Evolutionary conservation across 1,140 invertebrate species (phyloP).

Genomic region (Listronotus bonariensis): DNA sequence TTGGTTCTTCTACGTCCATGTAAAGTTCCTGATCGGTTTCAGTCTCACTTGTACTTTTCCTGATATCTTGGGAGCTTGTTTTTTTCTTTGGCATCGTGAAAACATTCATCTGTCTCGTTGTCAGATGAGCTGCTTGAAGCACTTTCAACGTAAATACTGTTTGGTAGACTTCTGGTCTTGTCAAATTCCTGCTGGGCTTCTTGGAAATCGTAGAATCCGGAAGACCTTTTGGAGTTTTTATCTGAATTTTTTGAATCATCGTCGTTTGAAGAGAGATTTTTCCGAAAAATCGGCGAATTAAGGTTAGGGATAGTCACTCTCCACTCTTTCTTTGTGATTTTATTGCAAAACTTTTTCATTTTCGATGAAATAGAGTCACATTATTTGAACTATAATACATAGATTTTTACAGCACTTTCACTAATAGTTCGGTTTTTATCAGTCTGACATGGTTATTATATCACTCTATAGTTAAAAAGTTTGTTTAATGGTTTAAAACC

Average conservation of each 20-base stretch:
- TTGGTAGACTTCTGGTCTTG: conserved; percentile 41
- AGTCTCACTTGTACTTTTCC: conserved; percentile 24
- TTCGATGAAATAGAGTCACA: neutral
- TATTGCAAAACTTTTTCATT: conserved; percentile 53
- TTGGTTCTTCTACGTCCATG: conserved; percentile 40
- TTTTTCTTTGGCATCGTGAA: conserved; percentile 44
- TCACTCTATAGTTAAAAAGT: no score
- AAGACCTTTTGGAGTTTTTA: conserved; percentile 41
- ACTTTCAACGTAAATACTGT: conserved; percentile 42
- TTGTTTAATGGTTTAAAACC: neutral
- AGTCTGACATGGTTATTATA: no score
- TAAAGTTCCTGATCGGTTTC: conserved; percentile 43
- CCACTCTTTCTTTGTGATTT: conserved; percentile 52
- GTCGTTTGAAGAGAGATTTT: conserved; percentile 38
- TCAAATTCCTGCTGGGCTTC: conserved; percentile 49
- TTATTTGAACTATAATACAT: neutral
- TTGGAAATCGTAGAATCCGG: conserved; percentile 52
- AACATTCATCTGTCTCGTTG: conserved; percentile 37
- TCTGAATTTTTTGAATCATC: conserved; percentile 23
- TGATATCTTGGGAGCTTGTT: conserved; percentile 22
- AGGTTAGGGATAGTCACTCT: conserved; percentile 50
- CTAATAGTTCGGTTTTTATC: no score
- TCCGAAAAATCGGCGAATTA: conserved; percentile 43
- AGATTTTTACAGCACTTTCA: no score
- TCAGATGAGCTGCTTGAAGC: conserved; percentile 29